Base-by-base conservation (phyloP, 2,113 vertebrate genomes). In the Atrichornis clamosus region DNA sequence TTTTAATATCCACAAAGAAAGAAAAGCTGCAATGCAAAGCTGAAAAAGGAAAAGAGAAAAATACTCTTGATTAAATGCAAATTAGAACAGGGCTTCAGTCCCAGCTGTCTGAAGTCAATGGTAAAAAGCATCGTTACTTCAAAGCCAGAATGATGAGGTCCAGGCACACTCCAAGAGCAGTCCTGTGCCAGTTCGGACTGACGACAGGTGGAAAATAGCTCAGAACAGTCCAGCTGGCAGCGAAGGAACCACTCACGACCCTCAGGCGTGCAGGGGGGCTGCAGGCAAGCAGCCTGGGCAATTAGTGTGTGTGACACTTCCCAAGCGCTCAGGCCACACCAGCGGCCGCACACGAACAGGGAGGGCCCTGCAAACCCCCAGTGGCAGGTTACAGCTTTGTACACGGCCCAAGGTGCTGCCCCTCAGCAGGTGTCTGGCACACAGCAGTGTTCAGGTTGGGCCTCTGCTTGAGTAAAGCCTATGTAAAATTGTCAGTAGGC, bases 1-100 rank as follows among this genome's bases (percentile, higher is more conserved):
- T 95, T 93, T 89, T 80, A 87, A 92, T 77, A 81, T 9, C 53
- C 27, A 70, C 39, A 35, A 49, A 39, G 47, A 87, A 73, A 32
- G 49, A 62, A 72, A 91, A 94, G 79, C 75, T 84, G 79, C 59
- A 67, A 50, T 94, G 69, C 58, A 90, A 83, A 90, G 50, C 82
- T 94, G 70, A 60, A 93, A 96, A 91, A 82, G 77, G 49, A 89
- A 95, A 94, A 77, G 58, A 87, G 62, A 82, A 86, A 93, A 97
- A 89, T 79, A 55, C 70, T 23, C 81, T 87, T 91, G 96, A 96
- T 96, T 93, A 96, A 93, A 91, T 87, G 89, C 77, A 93, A 96
- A 96, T 96, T 46, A 65, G 73, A 89, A 30, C 37, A 69, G 33
- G 39, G 63, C 50, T 96, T 93, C 23, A 20, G 19, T 95, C 63